phyloP scores from a whole-genome alignment of 2,888 invertebrate species.

The Chaitophorus viminalis region DNA sequence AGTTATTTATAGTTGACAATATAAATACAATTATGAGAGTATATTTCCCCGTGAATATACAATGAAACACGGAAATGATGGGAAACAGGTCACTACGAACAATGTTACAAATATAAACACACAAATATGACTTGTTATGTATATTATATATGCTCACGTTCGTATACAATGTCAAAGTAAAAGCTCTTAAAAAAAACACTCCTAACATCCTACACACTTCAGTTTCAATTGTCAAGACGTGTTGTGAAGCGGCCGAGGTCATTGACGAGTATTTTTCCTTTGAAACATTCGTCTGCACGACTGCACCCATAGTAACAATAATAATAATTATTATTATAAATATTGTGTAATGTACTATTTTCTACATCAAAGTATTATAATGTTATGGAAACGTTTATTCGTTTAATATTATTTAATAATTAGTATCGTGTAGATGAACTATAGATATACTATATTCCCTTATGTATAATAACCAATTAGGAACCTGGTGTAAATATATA shows the following conservation, averaged over 20 bases:
- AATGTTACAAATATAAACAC: conserved; percentile 14
- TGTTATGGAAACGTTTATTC: background rate
- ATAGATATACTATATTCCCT: too few relatives aligned
- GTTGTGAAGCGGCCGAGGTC: conserved; percentile 11
- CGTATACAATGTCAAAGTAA: conserved; percentile 24
- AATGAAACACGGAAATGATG: conserved; percentile 9
- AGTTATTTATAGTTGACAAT: background rate
- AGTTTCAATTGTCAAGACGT: background rate
- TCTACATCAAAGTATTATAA: background rate
- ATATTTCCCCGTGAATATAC: background rate
- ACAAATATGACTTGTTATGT: conserved; percentile 25
- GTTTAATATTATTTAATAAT: background rate
- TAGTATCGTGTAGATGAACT: too few relatives aligned
- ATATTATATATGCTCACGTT: background rate
- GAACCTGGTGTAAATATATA: too few relatives aligned
- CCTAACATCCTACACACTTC: conserved; percentile 5
- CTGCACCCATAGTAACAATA: background rate
- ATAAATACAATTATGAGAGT: conserved; percentile 27
- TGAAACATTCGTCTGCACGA: background rate
- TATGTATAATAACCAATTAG: too few relatives aligned
- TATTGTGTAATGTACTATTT: background rate
- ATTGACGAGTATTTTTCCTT: background rate
- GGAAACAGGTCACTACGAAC: conserved; percentile 22
- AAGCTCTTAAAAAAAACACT: conserved; percentile 30
- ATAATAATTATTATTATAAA: background rate